These are phyloP conservation scores for Anoplius nigerrimus DNA, from an alignment of 2,888 invertebrate species.

Conservation along the genomic window DNA sequence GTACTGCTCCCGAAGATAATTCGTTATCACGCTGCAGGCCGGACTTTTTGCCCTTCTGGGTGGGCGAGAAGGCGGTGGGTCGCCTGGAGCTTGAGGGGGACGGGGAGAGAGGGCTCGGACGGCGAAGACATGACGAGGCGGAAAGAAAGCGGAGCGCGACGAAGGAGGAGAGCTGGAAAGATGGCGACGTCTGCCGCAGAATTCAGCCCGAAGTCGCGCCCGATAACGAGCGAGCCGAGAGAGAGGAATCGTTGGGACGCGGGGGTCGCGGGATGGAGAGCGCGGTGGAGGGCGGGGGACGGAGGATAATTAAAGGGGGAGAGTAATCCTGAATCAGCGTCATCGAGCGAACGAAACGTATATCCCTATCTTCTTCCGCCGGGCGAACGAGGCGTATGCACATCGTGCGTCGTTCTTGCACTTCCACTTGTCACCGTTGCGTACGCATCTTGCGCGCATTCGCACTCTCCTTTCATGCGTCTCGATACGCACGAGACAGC, in stretches of 20 bases:
- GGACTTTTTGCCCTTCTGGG: constrained; percentile 46
- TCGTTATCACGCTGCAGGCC: constrained; percentile 58
- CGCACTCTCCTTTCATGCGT: constrained; percentile 6
- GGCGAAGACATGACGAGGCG: neutral
- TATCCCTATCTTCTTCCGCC: constrained; percentile 36
- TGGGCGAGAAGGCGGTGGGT: neutral
- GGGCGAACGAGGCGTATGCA: constrained; percentile 53
- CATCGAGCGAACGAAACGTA: constrained; percentile 52
- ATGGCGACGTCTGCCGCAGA: constrained; percentile 6
- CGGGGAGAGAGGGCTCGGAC: constrained; percentile 12
- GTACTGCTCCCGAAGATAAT: constrained; percentile 66
- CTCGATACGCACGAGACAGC: constrained; percentile 7
- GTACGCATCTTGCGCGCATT: constrained; percentile 4
- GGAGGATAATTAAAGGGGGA: constrained; percentile 56
- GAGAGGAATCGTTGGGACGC: too few species aligned
- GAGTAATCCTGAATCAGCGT: constrained; percentile 58
- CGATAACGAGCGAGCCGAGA: neutral
- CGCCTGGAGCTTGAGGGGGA: constrained; percentile 1
- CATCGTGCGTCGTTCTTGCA: constrained; percentile 52
- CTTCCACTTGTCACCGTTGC: constrained; percentile 41
- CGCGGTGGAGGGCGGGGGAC: constrained; percentile 3
- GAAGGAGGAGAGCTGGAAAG: constrained; percentile 19
- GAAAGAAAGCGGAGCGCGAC: constrained; percentile 4
- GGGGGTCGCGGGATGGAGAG: neutral
- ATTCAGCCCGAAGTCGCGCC: too few species aligned